These are phyloP conservation scores for Strigamia crassipes DNA, from an alignment of 2,888 invertebrate genomes.

Conservation along the genomic window DNA sequence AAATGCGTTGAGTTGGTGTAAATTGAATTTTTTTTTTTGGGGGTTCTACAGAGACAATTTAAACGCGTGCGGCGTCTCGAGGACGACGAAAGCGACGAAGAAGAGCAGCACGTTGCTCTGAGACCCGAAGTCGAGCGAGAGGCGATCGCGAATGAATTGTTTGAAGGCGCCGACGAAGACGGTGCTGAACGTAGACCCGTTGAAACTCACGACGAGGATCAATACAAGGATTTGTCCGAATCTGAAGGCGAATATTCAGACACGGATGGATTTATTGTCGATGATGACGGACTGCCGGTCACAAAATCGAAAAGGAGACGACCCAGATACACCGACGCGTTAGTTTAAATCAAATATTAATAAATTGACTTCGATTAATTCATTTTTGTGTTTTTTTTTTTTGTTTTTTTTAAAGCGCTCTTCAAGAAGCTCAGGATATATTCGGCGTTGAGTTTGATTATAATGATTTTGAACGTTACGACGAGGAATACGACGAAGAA, in stretches of 20 bases:
- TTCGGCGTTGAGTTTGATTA: slow-evolving; percentile 99
- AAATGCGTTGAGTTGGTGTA: no score
- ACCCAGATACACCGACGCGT: slow-evolving; percentile 85
- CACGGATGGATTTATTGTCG: slow-evolving; percentile 96
- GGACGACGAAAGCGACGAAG: slow-evolving; percentile 90
- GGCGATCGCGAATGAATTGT: slow-evolving; percentile 85
- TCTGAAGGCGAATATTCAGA: slow-evolving; percentile 75
- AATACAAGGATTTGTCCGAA: slow-evolving; percentile 75
- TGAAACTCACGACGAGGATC: slow-evolving; percentile 59
- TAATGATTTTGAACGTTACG: slow-evolving; percentile 85
- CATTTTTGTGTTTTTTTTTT: no score
- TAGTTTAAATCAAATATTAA: slow-evolving; percentile 60
- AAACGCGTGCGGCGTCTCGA: slow-evolving; percentile 81
- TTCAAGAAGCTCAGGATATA: slow-evolving; percentile 98
- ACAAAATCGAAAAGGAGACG: slow-evolving; percentile 71
- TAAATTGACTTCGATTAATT: slow-evolving; percentile 1
- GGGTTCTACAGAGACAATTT: slow-evolving; percentile 68
- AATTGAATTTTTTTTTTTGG: no score
- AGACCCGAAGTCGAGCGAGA: slow-evolving; percentile 78
- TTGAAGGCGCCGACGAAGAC: slow-evolving; percentile 78
- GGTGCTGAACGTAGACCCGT: slow-evolving; percentile 47
- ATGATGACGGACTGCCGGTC: slow-evolving; percentile 89
- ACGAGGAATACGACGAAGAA: slow-evolving; percentile 82
- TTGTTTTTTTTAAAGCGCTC: slow-evolving; percentile 66
- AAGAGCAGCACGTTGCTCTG: slow-evolving; percentile 65